Evolutionary conservation across 1,140 invertebrate species (phyloP), one percentile per base, ranked within the genome.

Genomic region (Sycophila sp.): DNA sequence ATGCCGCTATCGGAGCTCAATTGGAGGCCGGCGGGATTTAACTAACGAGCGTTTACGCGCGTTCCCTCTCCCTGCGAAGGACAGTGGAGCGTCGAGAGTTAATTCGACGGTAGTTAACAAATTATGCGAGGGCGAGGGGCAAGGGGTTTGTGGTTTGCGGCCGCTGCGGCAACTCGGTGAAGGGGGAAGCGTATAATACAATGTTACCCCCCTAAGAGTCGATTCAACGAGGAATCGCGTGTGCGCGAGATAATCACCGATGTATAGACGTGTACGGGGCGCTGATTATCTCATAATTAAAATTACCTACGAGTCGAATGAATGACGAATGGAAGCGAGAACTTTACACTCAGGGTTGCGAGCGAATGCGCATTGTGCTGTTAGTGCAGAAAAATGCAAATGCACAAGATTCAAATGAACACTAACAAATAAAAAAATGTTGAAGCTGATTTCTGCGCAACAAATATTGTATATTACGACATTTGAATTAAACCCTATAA

Each of bases 121-220:
- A 85, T 81, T 82, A 82, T 83, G 80, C 69, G 22, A 34, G 36
- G 78, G 76, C 76, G 53, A 71, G 70, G 69, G 77, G 75, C 76
- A 74, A 77, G 76, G 78, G 76, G 75, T 74, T 80, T 82, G 83
- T 73, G 81, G 83, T 84, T 78, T 78, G 73, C 72, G 73, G 74
- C 72, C 75, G 68, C 74, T 79, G 77, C 76, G 59, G 55, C 6
- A 42, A 19, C 30, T 15, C 30, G 13, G 13, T 15, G 24, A 15
- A n/a, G 42, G 59, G 53, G 38, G 22, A 10, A 49, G 66, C 78
- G 69, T 71, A 84, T 83, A 84, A 84, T 84, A 84, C 83, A 83
- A 83, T 83, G 83, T 83, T 85, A 85, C 80, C 79, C 82, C 78
- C 80, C 66, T 73, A n/a, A n/a, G n/a, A n/a, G n/a, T n/a, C n/a